Evolutionary conservation across 1,140 invertebrate genomes (phyloP).

Genomic region (Drosophila nikananu): DNA sequence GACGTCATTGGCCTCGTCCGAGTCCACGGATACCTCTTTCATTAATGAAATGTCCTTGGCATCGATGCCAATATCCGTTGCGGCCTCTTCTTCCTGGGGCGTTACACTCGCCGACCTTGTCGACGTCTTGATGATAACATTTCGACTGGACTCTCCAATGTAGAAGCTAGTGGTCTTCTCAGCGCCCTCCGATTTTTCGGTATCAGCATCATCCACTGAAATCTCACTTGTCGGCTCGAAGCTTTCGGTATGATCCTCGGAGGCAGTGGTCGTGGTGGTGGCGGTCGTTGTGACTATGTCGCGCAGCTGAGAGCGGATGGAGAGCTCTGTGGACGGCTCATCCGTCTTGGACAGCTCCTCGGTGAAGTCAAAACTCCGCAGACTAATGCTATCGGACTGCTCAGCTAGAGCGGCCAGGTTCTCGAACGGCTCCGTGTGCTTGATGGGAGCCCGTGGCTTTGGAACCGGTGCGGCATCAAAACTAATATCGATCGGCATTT

Average conservation of each 20-base stretch:
- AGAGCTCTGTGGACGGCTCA: constrained; percentile 78
- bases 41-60: constrained; percentile 73
- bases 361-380: constrained; percentile 80
- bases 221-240: constrained; percentile 80
- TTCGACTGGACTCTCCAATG: constrained; percentile 82
- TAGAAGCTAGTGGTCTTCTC: constrained; percentile 81
- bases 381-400: constrained; percentile 79
- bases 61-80: constrained; percentile 54
- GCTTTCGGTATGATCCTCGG: constrained; percentile 78
- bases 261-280: constrained; percentile 69
- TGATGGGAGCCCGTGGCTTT: constrained; percentile 77
- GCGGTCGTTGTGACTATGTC: constrained; percentile 69
- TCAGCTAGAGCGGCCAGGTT: constrained; percentile 72
- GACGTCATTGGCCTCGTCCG: constrained; percentile 73
- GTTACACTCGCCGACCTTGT: constrained; percentile 62
- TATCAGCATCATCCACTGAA: constrained; percentile 76
- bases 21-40: constrained; percentile 81
- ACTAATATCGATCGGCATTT: constrained; percentile 60
- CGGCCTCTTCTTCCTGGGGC: constrained; percentile 64
- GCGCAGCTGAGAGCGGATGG: constrained; percentile 70
- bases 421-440: constrained; percentile 74
- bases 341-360: constrained; percentile 80
- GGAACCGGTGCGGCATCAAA: constrained; percentile 68
- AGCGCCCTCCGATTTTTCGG: constrained; percentile 65
- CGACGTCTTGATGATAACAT: constrained; percentile 79